Evolutionary conservation across 1,140 invertebrate species (phyloP).

Genomic region (Drosophila prosaltans): DNA sequence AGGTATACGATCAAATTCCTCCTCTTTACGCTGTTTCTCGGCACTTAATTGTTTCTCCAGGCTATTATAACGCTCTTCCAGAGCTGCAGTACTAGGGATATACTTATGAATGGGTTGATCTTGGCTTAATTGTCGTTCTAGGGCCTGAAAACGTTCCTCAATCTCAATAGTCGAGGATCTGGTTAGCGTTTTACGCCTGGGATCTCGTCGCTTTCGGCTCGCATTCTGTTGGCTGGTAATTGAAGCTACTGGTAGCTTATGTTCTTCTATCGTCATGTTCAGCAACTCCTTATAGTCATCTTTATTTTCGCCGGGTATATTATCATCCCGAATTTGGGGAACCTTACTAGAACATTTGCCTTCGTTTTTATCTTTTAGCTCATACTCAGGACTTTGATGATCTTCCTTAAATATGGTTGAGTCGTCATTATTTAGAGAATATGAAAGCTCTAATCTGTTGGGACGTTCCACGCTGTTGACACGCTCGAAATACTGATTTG

Average conservation of each 20-base stretch:
- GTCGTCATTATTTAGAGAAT: conserved; percentile 69
- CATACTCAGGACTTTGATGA: conserved; percentile 15
- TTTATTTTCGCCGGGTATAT: conserved; percentile 72
- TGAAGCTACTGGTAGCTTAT: conserved; percentile 14
- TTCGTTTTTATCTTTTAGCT: not conserved
- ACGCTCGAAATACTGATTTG: conserved; percentile 81
- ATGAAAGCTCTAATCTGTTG: conserved; percentile 63
- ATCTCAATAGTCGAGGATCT: conserved; percentile 77
- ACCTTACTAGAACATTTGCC: conserved; percentile 17
- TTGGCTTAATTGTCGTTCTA: conserved; percentile 64
- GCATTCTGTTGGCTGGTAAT: conserved; percentile 33
- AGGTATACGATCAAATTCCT: conserved; percentile 53
- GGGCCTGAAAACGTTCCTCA: conserved; percentile 70
- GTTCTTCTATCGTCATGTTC: conserved; percentile 67
- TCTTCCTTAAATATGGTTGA: not conserved
- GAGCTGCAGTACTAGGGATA: conserved; percentile 68
- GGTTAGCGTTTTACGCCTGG: conserved; percentile 64
- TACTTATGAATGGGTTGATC: conserved; percentile 51
- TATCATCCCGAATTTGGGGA: conserved; percentile 55
- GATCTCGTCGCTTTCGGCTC: conserved; percentile 66
- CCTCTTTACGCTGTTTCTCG: conserved; percentile 48
- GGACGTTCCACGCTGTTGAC: conserved; percentile 79
- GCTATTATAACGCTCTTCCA: conserved; percentile 68
- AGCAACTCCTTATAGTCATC: conserved; percentile 69
- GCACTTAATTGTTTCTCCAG: conserved; percentile 65